phyloP scores from a whole-genome alignment of 2,797 vertebrate species.

The Pristis pectinata region DNA sequence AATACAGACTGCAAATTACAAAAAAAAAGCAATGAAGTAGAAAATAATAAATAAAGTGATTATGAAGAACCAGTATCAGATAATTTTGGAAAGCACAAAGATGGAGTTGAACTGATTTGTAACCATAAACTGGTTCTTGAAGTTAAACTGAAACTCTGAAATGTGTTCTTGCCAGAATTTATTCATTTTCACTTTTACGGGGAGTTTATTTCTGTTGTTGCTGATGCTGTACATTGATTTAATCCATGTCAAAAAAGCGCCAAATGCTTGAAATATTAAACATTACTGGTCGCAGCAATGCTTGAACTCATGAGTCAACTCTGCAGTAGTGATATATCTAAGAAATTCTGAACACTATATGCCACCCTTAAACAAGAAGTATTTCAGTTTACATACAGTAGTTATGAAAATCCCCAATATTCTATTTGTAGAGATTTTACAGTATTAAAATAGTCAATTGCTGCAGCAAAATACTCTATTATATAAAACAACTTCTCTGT shows the following conservation, averaged over 20 bases:
- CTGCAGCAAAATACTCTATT: not conserved
- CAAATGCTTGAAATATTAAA: not conserved
- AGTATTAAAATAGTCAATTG: not conserved
- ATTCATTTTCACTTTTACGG: not conserved
- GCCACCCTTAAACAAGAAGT: not conserved
- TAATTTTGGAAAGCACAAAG: not conserved
- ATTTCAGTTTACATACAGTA: not conserved
- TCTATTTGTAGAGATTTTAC: not conserved
- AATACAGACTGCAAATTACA: not conserved
- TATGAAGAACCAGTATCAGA: not conserved
- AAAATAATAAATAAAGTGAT: constrained; percentile 9
- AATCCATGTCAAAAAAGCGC: not conserved
- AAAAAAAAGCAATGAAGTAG: not conserved
- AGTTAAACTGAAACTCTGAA: not conserved
- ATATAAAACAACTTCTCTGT: not conserved
- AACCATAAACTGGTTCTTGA: no score
- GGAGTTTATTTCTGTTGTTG: not conserved
- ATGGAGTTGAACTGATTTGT: not conserved
- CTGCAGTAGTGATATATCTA: not conserved
- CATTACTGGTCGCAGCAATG: not conserved
- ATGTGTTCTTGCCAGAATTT: not conserved
- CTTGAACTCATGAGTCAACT: not conserved
- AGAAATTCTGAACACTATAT: not conserved
- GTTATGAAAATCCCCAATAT: not conserved
- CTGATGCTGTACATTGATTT: not conserved